Evolutionary conservation across 2,113 vertebrate genomes (phyloP).

Genomic region (Anas platyrhynchos): DNA sequence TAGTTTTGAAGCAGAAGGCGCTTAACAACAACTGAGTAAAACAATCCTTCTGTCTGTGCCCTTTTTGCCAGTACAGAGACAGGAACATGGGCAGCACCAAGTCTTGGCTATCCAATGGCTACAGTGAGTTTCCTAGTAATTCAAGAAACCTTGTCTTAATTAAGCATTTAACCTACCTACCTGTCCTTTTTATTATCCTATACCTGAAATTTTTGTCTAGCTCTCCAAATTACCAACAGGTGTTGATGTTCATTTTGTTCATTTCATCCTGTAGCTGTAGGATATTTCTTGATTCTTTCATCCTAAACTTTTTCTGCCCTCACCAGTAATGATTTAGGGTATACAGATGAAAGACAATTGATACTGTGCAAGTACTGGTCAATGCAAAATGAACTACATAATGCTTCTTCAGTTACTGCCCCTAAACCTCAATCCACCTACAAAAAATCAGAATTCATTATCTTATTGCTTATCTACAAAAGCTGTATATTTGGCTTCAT

Average conservation of each 20-base stretch:
- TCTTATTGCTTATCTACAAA: background rate
- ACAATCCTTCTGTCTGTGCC: background rate
- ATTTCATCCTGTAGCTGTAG: background rate
- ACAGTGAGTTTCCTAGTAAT: background rate
- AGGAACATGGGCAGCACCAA: background rate
- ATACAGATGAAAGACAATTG: background rate
- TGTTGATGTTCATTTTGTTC: background rate
- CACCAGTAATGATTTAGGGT: background rate
- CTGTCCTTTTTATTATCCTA: background rate
- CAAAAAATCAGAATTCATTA: background rate
- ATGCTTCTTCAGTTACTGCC: background rate
- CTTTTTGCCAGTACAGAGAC: background rate
- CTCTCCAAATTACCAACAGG: background rate
- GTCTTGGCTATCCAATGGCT: background rate
- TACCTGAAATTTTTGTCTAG: fast-evolving
- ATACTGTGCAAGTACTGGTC: background rate
- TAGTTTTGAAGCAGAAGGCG: background rate
- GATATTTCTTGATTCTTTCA: background rate
- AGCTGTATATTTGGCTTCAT: background rate
- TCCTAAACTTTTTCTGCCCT: background rate
- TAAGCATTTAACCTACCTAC: background rate
- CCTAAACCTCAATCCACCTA: background rate
- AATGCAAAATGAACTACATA: background rate
- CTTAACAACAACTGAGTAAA: background rate
- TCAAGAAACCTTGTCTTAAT: background rate